phyloP scores from a whole-genome alignment of 2,113 vertebrate genomes.

The Canis aureus region DNA sequence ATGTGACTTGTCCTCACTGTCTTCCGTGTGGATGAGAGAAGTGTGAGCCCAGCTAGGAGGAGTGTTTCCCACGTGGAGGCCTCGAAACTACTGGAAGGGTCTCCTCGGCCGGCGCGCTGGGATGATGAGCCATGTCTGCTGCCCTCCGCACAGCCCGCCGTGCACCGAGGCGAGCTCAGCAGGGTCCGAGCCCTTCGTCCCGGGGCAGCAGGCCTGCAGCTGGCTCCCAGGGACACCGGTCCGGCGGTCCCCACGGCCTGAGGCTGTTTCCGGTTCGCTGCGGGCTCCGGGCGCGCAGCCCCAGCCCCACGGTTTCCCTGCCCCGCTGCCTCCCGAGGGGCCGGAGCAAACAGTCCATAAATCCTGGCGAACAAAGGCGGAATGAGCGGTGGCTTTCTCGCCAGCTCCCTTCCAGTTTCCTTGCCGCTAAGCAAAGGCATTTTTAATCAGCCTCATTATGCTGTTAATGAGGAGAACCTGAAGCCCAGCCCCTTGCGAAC shows the following conservation, averaged over 20 bases:
- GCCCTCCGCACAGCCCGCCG: no score
- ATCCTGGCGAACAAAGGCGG: background rate
- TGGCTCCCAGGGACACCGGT: accelerated
- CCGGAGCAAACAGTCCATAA: accelerated
- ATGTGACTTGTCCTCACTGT: accelerated
- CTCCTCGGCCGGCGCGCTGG: accelerated
- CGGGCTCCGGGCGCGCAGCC: accelerated
- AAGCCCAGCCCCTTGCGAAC: background rate
- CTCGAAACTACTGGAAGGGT: accelerated
- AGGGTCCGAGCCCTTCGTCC: accelerated
- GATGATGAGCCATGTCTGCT: accelerated
- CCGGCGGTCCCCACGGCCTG: accelerated
- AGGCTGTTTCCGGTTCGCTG: accelerated
- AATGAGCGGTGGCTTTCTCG: background rate
- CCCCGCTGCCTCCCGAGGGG: background rate
- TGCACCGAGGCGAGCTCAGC: accelerated
- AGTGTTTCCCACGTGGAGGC: background rate
- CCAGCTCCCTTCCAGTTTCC: background rate
- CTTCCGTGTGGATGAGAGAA: background rate
- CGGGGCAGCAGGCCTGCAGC: accelerated
- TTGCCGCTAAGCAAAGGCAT: background rate
- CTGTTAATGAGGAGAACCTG: background rate
- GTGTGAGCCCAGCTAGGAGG: accelerated
- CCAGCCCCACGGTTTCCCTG: accelerated
- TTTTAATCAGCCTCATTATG: accelerated